Base-by-base conservation (phyloP, 2,888 invertebrate species). In the Actias luna region DNA sequence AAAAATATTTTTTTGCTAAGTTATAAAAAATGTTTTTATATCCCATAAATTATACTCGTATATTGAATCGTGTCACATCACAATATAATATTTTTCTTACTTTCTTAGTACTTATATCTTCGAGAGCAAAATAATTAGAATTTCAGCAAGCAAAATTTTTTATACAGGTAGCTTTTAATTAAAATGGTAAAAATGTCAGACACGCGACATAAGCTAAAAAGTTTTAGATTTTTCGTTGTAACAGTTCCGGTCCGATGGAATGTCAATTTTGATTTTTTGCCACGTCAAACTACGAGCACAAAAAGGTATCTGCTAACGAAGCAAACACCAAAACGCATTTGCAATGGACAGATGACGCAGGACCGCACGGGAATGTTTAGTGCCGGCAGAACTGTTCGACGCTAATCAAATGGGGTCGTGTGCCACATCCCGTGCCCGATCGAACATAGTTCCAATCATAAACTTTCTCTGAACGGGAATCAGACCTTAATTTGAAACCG, bases 251-350 rank as follows among this genome's bases (percentile, higher is more conserved):
- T 61, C 61, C 39, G 55, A 61, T 62, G 39, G 57, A 58, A 62
- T n/a, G 61, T 58, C 58, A 58, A 55, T 62, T 58, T 57, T 58
- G 39, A 58, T 59, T 63, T 63, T 59, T 59, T 59, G 50, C 59
- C 4, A 31, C 36, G 39, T 78, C 72, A 75, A 79, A 76, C 76
- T 74, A 66, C 73, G 65, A 65, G 60, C 66, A 67, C 72, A 78
- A 80, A 79, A 80, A 79, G 63, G 74, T 65, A 67, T 72, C 74
- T 73, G 76, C 84, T 87, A 87, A 87, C 87, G 87, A 87, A 87
- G 84, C 84, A 85, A 85, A 85, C 80, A 84, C 69, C 70, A 70
- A 77, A 83, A 78, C 73, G 79, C 77, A 80, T 84, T 82, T 78
- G 68, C 65, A 79, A 78, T 78, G 73, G 77, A 73, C 73, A 76